Evolutionary conservation across 2,797 vertebrate species (phyloP).

Genomic region (Trachurus trachurus): DNA sequence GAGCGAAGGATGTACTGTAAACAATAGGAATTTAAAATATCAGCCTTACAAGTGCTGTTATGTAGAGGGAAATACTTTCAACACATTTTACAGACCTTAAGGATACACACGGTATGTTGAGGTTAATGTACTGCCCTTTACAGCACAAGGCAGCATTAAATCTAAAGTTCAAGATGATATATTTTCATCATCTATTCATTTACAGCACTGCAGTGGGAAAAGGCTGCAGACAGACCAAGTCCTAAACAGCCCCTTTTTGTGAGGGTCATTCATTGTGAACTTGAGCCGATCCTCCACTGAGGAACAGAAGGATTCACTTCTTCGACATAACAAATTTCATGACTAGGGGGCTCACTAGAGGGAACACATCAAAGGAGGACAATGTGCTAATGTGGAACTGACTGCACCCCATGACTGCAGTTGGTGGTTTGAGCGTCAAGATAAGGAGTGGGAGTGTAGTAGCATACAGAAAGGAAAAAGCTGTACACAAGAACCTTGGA

Average conservation of each 20-base stretch:
- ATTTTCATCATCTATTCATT: slow-evolving; percentile 1
- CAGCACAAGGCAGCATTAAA: slow-evolving; percentile 16
- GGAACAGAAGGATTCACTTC: slow-evolving; percentile 42
- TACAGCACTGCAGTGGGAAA: slow-evolving; percentile 4
- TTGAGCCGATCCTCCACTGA: slow-evolving; percentile 22
- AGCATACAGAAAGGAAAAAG: slow-evolving; percentile 38
- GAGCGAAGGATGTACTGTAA: background rate
- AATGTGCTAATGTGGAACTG: slow-evolving; percentile 67
- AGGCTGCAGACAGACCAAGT: background rate
- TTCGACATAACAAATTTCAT: slow-evolving; percentile 52
- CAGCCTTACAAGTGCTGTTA: background rate
- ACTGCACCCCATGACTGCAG: slow-evolving; percentile 54
- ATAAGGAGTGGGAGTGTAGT: slow-evolving; percentile 55
- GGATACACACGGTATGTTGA: background rate
- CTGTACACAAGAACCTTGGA: slow-evolving; percentile 42
- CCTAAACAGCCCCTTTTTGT: background rate
- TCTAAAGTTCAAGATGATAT: background rate
- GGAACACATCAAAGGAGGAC: slow-evolving; percentile 74
- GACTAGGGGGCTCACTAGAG: slow-evolving; percentile 61
- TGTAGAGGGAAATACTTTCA: background rate
- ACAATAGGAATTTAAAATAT: background rate
- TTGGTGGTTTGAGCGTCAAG: slow-evolving; percentile 61
- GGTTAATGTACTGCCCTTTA: no score
- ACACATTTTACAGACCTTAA: background rate
- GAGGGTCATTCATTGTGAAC: slow-evolving; percentile 37